Evolutionary conservation across 2,113 vertebrate genomes (phyloP), one percentile per base, ranked within the genome.

Genomic region (Tenebrosternarchus preto): DNA sequence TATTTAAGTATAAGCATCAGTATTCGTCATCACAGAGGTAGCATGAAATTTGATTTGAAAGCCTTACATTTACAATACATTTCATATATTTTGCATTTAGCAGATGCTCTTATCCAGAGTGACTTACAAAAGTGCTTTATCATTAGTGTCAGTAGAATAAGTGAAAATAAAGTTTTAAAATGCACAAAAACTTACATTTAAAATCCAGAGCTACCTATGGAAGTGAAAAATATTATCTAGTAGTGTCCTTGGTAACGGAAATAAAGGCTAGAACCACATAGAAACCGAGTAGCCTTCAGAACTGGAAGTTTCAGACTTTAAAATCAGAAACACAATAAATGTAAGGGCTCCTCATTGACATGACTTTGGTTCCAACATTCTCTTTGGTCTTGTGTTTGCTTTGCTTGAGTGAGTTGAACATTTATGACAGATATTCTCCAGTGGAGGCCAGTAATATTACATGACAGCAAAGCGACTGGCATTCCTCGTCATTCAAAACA

Each of bases 401-500:
- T 0, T 2, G 31, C 19, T 31, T 55, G 11, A 66, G 39, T 53
- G 5, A 55, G 19, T n/a, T 8, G 59, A 53, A 63, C 1, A n/a
- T 75, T 70, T 70, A 63, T 64, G 43, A 77, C 29, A 63, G 22
- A 76, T 57, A 64, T 11, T 57, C 60, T 50, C 39, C 64, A 75
- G n/a, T n/a, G 64, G 27, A 59, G 61, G 24, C 25, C n/a, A 53
- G 61, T 68, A 22, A 61, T 55, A 64, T 70, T 53, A 50, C 36
- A 67, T 24, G 64, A 70, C 12, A 19, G 57, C 9, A 76, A 80
- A 53, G 29, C 22, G 29, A 83, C 22, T 55, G 72, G 56, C 77
- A 76, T 59, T 71, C 29, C 29, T 76, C 33, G 11, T 29, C 29
- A 55, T 75, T 70, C 71, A 83, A 75, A 68, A 43, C 55, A 79